Base-by-base conservation (phyloP, 2,113 vertebrate genomes). In the Megalops atlanticus region DNA sequence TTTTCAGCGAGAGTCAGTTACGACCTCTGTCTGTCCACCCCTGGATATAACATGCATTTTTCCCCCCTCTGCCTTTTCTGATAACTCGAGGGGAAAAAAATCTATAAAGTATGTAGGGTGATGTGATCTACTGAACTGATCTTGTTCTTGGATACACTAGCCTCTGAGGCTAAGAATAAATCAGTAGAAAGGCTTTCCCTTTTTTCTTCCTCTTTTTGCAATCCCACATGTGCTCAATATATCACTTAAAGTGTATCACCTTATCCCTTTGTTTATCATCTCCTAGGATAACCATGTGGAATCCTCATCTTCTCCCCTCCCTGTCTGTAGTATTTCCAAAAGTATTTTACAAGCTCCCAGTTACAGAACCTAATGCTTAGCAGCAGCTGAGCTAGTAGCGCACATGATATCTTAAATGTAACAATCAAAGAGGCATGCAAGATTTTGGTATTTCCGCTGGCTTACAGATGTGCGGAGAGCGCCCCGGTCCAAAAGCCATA, bases 331-430 rank as follows among this genome's bases (percentile, higher is more conserved):
- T 92, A 94, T 97, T 97, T 97, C 96, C 94, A 97, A 96, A 84
- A 93, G 92, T 94, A 95, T 94, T 98, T 98, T 97, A 97, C 95
- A 97, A 96, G 96, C 94, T 88, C 89, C 84, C 90, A 91, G 95
- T 95, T 95, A 95, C 89, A 90, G 94, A 90, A 92, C 90, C 93
- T 96, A 98, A 97, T 97, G 96, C 93, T 91, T 97, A 95, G 94
- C 95, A 97, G 96, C 96, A 96, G 95, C 94, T 92, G 95, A 94
- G 92, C 94, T 96, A 92, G 95, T 98, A 96, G 96, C 95, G 91
- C 95, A 98, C 93, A 97, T 94, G 95, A 98, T 98, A 98, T 95
- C 96, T 96, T 95, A 93, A 98, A 98, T 98, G 97, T 97, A 97
- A 97, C 96, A 98, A 97, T 98, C 97, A 98, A 97, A 98, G 95